These are phyloP conservation scores for Axis porcinus DNA, from an alignment of 2,113 vertebrate genomes.

Conservation along the genomic window DNA sequence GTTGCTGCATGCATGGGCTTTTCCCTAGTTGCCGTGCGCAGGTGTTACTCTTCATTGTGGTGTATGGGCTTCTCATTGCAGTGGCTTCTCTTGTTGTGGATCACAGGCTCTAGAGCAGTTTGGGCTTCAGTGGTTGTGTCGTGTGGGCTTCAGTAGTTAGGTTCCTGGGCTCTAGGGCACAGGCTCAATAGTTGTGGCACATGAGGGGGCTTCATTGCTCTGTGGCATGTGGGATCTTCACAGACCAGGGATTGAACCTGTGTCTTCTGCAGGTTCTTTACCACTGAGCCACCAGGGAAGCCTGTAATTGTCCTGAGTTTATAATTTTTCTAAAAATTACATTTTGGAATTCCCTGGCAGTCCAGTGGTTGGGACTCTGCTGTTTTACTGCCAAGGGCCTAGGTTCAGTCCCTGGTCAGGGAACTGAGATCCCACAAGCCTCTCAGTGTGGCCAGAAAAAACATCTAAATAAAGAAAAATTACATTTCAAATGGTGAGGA, in stretches of 20 bases:
- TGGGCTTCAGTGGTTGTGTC: background rate
- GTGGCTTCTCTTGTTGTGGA: background rate
- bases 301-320: background rate
- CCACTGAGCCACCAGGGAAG: background rate
- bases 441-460: background rate
- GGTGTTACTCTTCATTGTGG: background rate
- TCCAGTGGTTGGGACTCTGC: background rate
- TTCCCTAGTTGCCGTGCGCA: background rate
- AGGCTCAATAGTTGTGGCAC: background rate
- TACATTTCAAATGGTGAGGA: background rate
- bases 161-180: background rate
- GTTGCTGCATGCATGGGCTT: background rate
- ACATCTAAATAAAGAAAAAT: background rate
- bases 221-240: background rate
- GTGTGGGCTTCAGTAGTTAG: background rate
- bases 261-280: background rate
- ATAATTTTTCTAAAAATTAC: background rate
- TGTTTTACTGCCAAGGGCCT: background rate
- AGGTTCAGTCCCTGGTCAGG: background rate
- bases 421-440: background rate
- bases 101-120: background rate
- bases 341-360: background rate
- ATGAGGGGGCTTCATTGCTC: background rate
- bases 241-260: background rate
- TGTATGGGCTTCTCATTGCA: background rate